Evolutionary conservation across 1,140 invertebrate species (phyloP).

Genomic region (Paralvinella palmiformis): DNA sequence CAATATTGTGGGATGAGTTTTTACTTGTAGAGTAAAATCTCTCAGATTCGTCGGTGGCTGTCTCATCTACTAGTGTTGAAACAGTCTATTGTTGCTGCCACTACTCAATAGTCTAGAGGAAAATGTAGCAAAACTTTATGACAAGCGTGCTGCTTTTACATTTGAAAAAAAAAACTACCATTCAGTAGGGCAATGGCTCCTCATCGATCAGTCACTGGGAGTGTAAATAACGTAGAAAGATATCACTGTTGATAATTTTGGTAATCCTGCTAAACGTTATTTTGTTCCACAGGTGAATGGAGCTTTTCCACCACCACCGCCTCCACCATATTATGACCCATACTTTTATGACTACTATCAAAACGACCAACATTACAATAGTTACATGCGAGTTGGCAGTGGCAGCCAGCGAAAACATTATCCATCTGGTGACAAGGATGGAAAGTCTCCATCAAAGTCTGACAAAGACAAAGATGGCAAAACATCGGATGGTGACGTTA

Average conservation of each 20-base stretch:
- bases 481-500: too few species aligned
- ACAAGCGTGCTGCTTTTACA: not conserved
- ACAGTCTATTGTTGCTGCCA: too few species aligned
- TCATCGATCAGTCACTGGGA: too few species aligned
- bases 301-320: slow-evolving; percentile 23
- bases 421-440: slow-evolving; percentile 21
- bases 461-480: slow-evolving; percentile 15
- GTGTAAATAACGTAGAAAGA: too few species aligned
- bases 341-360: slow-evolving; percentile 35
- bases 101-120: too few species aligned
- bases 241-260: too few species aligned
- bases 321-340: slow-evolving; percentile 31
- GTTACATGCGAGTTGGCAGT: not conserved
- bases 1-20: too few species aligned
- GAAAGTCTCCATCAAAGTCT: slow-evolving; percentile 19
- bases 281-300: slow-evolving; percentile 29
- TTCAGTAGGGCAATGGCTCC: not conserved
- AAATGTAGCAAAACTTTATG: too few species aligned
- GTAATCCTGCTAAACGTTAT: too few species aligned
- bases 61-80: too few species aligned
- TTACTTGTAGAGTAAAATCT: too few species aligned
- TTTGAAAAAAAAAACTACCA: not conserved
- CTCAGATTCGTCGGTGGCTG: too few species aligned
- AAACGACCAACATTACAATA: slow-evolving; percentile 16
- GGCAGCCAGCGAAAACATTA: slow-evolving; percentile 26